Conservation (phyloP, 2,113 vertebrate genomes). For the Alosa alosa region DNA sequence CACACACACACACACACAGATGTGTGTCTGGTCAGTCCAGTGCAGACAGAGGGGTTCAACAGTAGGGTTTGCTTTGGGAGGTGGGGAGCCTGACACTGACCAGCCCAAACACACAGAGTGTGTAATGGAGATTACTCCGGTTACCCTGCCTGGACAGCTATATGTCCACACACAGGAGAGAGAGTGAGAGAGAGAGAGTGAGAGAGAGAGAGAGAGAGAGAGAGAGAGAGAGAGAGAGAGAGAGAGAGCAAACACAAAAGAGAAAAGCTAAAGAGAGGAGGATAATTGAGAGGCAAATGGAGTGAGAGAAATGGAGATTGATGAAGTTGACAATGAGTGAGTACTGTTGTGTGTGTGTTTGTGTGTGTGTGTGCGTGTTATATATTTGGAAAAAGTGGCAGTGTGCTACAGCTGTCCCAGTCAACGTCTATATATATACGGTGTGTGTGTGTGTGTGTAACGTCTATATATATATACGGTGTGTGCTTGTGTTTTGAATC, state of each 20-base stretch:
- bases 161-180: no score
- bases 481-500: no score
- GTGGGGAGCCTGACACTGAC: neutral
- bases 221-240: neutral
- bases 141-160: neutral
- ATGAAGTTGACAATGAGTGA: neutral
- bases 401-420: no score
- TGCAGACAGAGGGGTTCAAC: no score
- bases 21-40: no score
- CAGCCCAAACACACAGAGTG: neutral
- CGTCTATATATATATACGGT: no score
- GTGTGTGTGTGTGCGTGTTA: neutral
- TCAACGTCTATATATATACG: no score
- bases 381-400: no score
- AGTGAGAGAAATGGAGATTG: conserved; percentile 3
- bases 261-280: neutral
- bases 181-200: neutral
- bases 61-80: neutral
- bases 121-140: neutral
- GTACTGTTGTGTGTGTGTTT: neutral
- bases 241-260: neutral
- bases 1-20: neutral
- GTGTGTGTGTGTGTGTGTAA: neutral
- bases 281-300: neutral
- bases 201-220: neutral